Base-by-base conservation (phyloP, 2,888 invertebrate genomes). In the Rhorus exstirpatorius region DNA sequence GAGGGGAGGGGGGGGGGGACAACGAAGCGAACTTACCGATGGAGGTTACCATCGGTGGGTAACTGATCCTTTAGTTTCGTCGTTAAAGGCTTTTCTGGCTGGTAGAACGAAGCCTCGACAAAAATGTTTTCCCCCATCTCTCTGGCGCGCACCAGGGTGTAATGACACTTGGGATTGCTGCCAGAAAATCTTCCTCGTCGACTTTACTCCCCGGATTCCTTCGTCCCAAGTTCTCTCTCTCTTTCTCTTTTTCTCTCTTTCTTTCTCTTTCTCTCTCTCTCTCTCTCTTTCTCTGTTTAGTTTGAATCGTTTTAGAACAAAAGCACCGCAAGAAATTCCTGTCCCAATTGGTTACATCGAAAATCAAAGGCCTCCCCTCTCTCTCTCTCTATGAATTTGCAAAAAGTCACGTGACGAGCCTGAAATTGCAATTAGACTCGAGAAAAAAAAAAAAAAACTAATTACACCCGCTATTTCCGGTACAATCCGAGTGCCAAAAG, bases 91-190 rank as follows among this genome's bases (percentile, higher is more conserved):
- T 46, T 38, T 8, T 3, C 44, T 3, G 21, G 41, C 12, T 46
- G 38, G 38, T 60, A 58, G 24, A n/a, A 55, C 53, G 61, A n/a
- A 79, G 63, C 44, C 14, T 8, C 44, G 46, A 65, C 61, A 51
- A 71, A 70, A 60, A 76, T 67, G 49, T 71, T 58, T 67, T 68
- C 51, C 65, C 65, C 65, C 31, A 55, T 35, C 21, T 58, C 51
- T 46, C 51, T 46, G 35, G n/a, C 78, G 38, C 55, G 65, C 58
- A 74, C 68, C 82, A 79, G 84, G 80, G 87, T 87, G 86, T 87
- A 87, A 86, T 87, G 87, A 87, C 86, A 85, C 85, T 85, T 87
- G 87, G 87, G 84, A 85, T 68, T 60, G 60, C 60, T 86, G 85
- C 85, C 85, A 86, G 83, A 83, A 75, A 76, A 38, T 76, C 65